Evolutionary conservation across 1,140 invertebrate species (phyloP).

Genomic region (Drosophila tropicalis): DNA sequence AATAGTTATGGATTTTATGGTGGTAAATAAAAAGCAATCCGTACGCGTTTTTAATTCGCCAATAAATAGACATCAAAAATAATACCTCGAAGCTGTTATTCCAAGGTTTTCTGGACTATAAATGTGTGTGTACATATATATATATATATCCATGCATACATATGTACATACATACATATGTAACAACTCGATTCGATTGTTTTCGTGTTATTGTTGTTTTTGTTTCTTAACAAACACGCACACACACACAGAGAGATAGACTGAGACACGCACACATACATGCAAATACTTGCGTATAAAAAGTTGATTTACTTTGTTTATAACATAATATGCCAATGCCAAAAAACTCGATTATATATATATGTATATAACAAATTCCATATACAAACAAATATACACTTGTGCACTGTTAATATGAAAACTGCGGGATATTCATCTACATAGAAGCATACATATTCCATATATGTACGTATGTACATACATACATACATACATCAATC

Average conservation of each 20-base stretch:
- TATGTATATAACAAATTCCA: neutral
- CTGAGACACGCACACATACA: slow-evolving; percentile 23
- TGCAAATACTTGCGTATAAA: neutral
- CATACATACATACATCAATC: neutral
- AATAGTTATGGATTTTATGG: slow-evolving; percentile 73
- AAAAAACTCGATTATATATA: slow-evolving; percentile 6
- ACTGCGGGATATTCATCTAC: neutral
- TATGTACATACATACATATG: slow-evolving; percentile 46
- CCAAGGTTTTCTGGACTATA: slow-evolving; percentile 44
- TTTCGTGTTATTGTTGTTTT: slow-evolving; percentile 68
- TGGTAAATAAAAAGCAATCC: slow-evolving; percentile 56
- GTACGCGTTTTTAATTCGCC: slow-evolving; percentile 39
- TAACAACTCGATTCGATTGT: slow-evolving; percentile 59
- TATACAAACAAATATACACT: neutral
- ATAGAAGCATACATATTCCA: neutral
- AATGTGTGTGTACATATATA: slow-evolving; percentile 35
- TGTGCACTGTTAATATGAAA: slow-evolving; percentile 1
- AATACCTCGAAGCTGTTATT: slow-evolving; percentile 18
- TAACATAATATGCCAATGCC: slow-evolving; percentile 4
- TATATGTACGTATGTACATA: neutral
- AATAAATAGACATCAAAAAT: slow-evolving; percentile 28
- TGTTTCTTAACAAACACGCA: slow-evolving; percentile 26
- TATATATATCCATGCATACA: slow-evolving; percentile 37
- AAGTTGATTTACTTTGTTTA: slow-evolving; percentile 11
- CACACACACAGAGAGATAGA: slow-evolving; percentile 13